A percentile compares a stretch with the other conserved stretches of the same genome.
These are phyloP conservation scores for Lordiphosa mommai DNA, from an alignment of 1,140 invertebrate species.

Conservation along the genomic window DNA sequence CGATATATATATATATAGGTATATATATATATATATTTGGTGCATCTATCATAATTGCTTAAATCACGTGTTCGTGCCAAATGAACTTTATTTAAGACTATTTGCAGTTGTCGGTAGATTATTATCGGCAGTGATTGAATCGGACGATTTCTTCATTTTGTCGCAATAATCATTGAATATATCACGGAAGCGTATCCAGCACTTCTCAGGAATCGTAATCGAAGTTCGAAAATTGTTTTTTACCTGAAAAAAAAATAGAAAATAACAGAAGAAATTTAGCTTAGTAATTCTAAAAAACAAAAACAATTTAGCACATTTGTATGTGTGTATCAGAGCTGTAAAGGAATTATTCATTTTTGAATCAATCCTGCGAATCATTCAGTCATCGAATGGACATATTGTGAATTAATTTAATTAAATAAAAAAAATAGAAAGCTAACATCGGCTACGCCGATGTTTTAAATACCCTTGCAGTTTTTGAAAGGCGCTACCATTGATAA, in stretches of 20 bases:
- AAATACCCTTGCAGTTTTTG: too few species aligned
- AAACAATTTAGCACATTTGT: too few species aligned
- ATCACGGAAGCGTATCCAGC: conserved; percentile 97
- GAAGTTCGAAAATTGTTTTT: conserved; percentile 98
- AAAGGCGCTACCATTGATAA: too few species aligned
- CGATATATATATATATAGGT: too few species aligned
- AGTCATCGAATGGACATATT: too few species aligned
- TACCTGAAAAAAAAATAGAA: conserved; percentile 85
- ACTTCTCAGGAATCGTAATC: conserved; percentile 98
- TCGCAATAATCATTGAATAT: conserved; percentile 97
- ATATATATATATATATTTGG: background rate
- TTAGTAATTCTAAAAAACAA: too few species aligned
- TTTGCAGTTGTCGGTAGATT: conserved; percentile 71
- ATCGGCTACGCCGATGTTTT: too few species aligned
- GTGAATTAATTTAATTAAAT: too few species aligned
- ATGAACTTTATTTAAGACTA: conserved; percentile 66
- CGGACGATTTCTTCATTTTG: conserved; percentile 85
- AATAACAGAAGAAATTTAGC: background rate
- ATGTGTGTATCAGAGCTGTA: too few species aligned
- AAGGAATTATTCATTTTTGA: too few species aligned
- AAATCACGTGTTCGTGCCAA: conserved; percentile 14
- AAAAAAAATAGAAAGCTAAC: too few species aligned
- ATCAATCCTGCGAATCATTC: too few species aligned
- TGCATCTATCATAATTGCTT: conserved; percentile 20
- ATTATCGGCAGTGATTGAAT: conserved; percentile 78